These are phyloP conservation scores for Synanthedon formicaeformis DNA, from an alignment of 2,888 invertebrate genomes.

Conservation along the genomic window DNA sequence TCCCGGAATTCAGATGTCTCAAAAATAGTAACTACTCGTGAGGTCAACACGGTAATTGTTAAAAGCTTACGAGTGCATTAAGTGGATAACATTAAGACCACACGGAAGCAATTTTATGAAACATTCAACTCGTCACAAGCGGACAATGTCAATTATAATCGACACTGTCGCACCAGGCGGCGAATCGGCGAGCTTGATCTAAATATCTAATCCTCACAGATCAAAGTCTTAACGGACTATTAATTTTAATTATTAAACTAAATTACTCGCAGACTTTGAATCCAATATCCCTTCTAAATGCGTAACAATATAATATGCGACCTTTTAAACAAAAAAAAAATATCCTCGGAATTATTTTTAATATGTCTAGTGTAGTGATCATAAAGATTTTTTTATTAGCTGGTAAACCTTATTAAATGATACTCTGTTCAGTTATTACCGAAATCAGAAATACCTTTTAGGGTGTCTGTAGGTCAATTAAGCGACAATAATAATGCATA, in stretches of 20 bases:
- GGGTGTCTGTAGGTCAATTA: slow-evolving; percentile 12
- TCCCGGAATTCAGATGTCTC: background rate
- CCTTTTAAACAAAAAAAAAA: background rate
- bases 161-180: slow-evolving; percentile 12
- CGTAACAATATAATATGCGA: background rate
- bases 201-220: slow-evolving; percentile 27
- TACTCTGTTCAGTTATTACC: background rate
- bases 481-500: slow-evolving; percentile 16
- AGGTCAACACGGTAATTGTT: background rate
- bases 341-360: background rate
- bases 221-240: slow-evolving; percentile 17
- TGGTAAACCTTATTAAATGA: background rate
- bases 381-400: background rate
- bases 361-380: background rate
- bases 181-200: slow-evolving; percentile 17
- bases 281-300: background rate
- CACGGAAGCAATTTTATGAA: slow-evolving; percentile 10
- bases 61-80: background rate
- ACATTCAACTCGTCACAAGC: slow-evolving; percentile 19
- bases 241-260: slow-evolving; percentile 16
- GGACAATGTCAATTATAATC: slow-evolving; percentile 24
- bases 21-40: background rate
- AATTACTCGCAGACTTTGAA: slow-evolving; percentile 5
- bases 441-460: background rate
- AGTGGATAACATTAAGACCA: background rate